Evolutionary conservation across 2,888 invertebrate species (phyloP).

Genomic region (Elmis aenea): DNA sequence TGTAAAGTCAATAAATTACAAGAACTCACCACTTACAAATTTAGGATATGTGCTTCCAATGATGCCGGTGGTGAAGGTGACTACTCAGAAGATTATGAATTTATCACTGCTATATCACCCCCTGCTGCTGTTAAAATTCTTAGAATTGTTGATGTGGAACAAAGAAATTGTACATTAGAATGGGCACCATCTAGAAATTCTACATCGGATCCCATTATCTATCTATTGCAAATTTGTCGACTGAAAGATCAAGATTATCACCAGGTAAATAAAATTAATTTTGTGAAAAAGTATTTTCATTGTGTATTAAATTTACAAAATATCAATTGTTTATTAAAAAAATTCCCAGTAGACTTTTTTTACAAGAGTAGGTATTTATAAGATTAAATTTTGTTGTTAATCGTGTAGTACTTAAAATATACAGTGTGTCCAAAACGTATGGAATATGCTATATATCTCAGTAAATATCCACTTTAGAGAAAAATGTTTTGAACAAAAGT

Average conservation of each 20-base stretch:
- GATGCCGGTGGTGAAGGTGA: constrained; percentile 84
- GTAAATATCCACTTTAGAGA: no score
- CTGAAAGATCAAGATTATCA: constrained; percentile 58
- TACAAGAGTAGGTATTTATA: no score
- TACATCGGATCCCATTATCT: constrained; percentile 63
- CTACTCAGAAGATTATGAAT: constrained; percentile 60
- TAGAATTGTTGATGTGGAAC: constrained; percentile 52
- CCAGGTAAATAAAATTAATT: constrained; percentile 48
- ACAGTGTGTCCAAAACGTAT: no score
- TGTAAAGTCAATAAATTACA: constrained; percentile 80
- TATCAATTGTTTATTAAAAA: no score
- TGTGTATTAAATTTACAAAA: no score
- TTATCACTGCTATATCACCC: constrained; percentile 71
- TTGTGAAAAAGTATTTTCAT: no score
- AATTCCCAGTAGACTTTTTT: no score
- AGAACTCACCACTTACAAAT: constrained; percentile 76
- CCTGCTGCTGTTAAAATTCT: constrained; percentile 77
- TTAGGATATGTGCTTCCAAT: constrained; percentile 81
- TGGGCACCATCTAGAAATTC: constrained; percentile 58
- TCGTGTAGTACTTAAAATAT: no score
- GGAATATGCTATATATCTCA: no score
- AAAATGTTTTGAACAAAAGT: no score
- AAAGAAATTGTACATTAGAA: constrained; percentile 57
- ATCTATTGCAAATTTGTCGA: constrained; percentile 66
- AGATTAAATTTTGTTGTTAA: no score